Base-by-base conservation (phyloP, 2,113 vertebrate genomes). In the Montifringilla adamsi region DNA sequence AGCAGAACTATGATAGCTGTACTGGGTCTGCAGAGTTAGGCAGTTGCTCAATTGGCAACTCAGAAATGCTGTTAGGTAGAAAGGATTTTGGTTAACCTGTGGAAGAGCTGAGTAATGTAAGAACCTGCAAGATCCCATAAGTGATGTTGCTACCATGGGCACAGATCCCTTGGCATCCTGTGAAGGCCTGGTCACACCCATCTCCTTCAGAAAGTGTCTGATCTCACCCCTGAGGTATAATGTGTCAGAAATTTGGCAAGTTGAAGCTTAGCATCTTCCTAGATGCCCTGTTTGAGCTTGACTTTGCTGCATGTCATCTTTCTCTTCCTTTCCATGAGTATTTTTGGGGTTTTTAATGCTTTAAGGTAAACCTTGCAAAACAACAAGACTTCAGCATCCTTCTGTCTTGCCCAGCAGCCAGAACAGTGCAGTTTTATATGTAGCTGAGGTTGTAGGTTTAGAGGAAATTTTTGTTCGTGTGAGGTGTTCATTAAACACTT, bases 251-350 rank as follows among this genome's bases (percentile, higher is more conserved):
- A 87, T 43, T 43, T 68, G 76, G 47, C 79, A 93, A 64, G 88
- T 75, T 93, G 60, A 87, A 87, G 87, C 83, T 58, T 37, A 41
- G 35, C 41, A 46, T 90, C 47, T 90, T 92, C 49, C 31, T 87
- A 70, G 66, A 77, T 79, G 41, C 49, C 27, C 26, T 90, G 79
- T 93, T 89, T 84, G 73, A 92, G 58, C 93, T 95, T 95, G 94
- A 56, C 77, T 91, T 92, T 66, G 35, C 35, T 84, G 23, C 15
- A 27, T 52, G 28, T 44, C 60, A 41, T 90, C 59, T 77, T 82
- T 84, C 7, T 86, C 16, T 76, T 82, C 23, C 31, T 83, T 90
- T 56, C 28, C 44, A n/a, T 74, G 27, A 14, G 30, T 58, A 49
- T 59, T 67, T 81, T 44, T 81, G 9, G n/a, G 9, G 3, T 41